These are phyloP conservation scores for Musca vetustissima DNA, from an alignment of 1,140 invertebrate genomes.

Conservation along the genomic window DNA sequence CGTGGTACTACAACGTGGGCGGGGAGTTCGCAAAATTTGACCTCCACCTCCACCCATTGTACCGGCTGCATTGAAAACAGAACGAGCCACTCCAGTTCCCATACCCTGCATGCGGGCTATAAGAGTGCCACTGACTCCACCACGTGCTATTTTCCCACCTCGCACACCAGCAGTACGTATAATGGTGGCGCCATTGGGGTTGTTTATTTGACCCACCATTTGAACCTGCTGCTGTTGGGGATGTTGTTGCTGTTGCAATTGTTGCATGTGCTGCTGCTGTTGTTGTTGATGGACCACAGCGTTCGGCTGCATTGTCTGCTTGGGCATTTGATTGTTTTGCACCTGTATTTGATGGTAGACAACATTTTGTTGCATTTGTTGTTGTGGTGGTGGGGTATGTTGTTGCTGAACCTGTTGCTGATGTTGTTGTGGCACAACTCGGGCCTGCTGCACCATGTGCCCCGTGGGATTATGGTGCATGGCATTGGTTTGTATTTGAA, in stretches of 20 bases:
- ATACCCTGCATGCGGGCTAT: constrained; percentile 25
- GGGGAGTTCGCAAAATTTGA: constrained; percentile 16
- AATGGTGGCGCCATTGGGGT: constrained; percentile 27
- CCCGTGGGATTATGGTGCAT: constrained; percentile 12
- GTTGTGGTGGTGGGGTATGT: constrained; percentile 22
- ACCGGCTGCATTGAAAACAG: constrained; percentile 27
- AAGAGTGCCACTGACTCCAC: constrained; percentile 19
- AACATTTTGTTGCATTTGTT: constrained; percentile 26
- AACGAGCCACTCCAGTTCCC: neutral
- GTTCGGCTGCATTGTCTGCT: constrained; percentile 4
- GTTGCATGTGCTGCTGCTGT: constrained; percentile 38
- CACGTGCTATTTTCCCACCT: constrained; percentile 25
- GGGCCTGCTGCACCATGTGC: constrained; percentile 13
- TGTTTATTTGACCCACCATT: constrained; percentile 16
- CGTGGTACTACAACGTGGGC: constrained; percentile 15
- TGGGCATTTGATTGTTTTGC: constrained; percentile 30
- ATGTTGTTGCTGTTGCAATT: constrained; percentile 42
- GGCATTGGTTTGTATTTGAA: constrained; percentile 27
- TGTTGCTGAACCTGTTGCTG: constrained; percentile 22
- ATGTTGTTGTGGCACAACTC: constrained; percentile 22
- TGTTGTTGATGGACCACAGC: constrained; percentile 34
- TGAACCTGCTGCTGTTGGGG: constrained; percentile 46
- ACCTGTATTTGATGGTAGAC: constrained; percentile 27
- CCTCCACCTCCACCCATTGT: constrained; percentile 30
- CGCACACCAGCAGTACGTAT: constrained; percentile 20